Evolutionary conservation across 2,113 vertebrate species (phyloP), one percentile per base, ranked within the genome.

Genomic region (Paedocypris sp.): DNA sequence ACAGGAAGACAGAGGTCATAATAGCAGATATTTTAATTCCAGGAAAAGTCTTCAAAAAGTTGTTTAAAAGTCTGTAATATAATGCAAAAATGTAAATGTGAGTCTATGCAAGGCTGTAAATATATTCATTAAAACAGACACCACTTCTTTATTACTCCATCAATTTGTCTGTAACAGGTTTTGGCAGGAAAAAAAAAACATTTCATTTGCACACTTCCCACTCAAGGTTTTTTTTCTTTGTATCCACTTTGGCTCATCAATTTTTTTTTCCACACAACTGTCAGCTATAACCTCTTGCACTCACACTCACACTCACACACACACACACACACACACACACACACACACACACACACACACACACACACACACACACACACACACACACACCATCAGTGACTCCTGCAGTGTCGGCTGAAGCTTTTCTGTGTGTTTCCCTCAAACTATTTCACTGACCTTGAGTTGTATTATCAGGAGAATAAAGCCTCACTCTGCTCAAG

Each of bases 391-490:
- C 15, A 38, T 43, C 54, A 35, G 32, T 41, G 26, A 16, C 33
- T 60, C 64, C 19, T 58, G 53, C 29, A 60, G 25, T 32, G 5
- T 60, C 56, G 49, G 49, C 43, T 38, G 35, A 57, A 26, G 38
- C 57, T 65, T 69, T 66, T 50, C 29, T 45, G 23, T 70, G 41
- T 39, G 16, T 29, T 52, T 57, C 60, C 23, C 54, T 59, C 29
- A 3, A 69, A 48, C 36, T 59, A 57, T 28, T 66, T 19, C 13
- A 33, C 49, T 53, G 46, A 62, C 62, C 68, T 66, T 70, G 68
- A 70, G 68, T 70, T 31, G 49, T 36, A 54, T 70, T 70, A 66
- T 51, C 23, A 45, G 29, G 42, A 13, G 68, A 57, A 70, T 70
- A 66, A 65, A 70, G 62, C 60, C 45, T 51, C 45, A 35, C 33